A percentile compares a stretch with the other conserved stretches of the same genome.
phyloP scores from a whole-genome alignment of 2,888 invertebrate genomes.

The Synergus laeviventris region DNA sequence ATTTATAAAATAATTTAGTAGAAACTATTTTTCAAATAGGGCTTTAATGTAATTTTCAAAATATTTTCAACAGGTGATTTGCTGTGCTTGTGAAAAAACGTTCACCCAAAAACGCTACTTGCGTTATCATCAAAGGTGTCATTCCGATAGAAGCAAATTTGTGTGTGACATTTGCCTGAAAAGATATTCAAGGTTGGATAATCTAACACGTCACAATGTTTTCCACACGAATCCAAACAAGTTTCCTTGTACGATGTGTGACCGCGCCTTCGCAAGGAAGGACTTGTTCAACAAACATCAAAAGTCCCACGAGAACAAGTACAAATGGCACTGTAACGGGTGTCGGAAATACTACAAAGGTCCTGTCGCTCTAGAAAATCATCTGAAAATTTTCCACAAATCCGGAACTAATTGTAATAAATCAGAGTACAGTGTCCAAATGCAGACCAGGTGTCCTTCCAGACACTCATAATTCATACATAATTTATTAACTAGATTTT shows the following conservation, averaged over 20 bases:
- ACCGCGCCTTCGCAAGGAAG: slow-evolving; percentile 69
- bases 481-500: not conserved
- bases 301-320: slow-evolving; percentile 69
- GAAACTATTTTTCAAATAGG: not conserved
- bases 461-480: not conserved
- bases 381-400: slow-evolving; percentile 59
- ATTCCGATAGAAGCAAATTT: slow-evolving; percentile 68
- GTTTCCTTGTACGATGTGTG: slow-evolving; percentile 68
- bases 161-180: slow-evolving; percentile 69
- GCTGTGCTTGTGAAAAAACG: slow-evolving; percentile 70
- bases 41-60: not conserved
- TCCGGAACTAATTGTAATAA: slow-evolving; percentile 10
- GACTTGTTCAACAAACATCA: slow-evolving; percentile 71
- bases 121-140: slow-evolving; percentile 69
- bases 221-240: slow-evolving; percentile 72
- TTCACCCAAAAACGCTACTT: slow-evolving; percentile 70
- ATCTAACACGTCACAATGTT: slow-evolving; percentile 69
- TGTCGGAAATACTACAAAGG: slow-evolving; percentile 70
- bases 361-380: slow-evolving; percentile 64
- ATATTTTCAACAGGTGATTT: slow-evolving; percentile 56
- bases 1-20: not conserved
- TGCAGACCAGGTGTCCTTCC: not conserved
- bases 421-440: slow-evolving; percentile 30
- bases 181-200: slow-evolving; percentile 70
- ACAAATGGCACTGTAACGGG: slow-evolving; percentile 63